Percentiles rank a stretch among this genome's conserved stretches.
Evolutionary conservation across 2,888 invertebrate genomes (phyloP).

Genomic region (Calameuta idolon): DNA sequence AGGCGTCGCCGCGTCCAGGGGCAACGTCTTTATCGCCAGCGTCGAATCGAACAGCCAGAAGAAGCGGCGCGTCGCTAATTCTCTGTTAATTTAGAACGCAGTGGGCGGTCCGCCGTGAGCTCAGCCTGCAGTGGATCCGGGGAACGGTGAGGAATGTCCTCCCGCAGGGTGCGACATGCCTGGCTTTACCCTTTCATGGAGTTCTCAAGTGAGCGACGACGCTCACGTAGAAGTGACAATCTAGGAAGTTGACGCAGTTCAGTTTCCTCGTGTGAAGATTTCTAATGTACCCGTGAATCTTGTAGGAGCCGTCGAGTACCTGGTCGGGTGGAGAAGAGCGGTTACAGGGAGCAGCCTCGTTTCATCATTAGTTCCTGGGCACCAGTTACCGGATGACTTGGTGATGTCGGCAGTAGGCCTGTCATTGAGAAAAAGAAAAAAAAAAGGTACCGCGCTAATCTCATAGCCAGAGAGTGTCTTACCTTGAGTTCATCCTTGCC

Average conservation of each 20-base stretch:
- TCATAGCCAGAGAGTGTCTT: not conserved
- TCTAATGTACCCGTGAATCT: not conserved
- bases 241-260: not conserved
- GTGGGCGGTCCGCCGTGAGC: slow-evolving; percentile 27
- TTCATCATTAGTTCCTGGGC: not conserved
- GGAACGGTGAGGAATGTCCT: slow-evolving; percentile 4
- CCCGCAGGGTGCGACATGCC: not conserved
- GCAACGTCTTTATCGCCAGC: slow-evolving; percentile 12
- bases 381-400: slow-evolving; percentile 7
- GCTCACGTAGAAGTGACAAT: not conserved
- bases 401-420: not conserved
- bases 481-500: not conserved
- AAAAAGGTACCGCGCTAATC: slow-evolving; percentile 2
- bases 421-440: slow-evolving; percentile 1
- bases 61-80: slow-evolving; percentile 34
- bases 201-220: not conserved
- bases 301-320: not conserved
- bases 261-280: not conserved
- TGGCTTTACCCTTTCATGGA: not conserved
- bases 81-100: slow-evolving; percentile 31
- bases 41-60: slow-evolving; percentile 8
- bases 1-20: not conserved
- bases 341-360: not conserved
- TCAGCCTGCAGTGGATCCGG: not conserved
- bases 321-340: not conserved